phyloP scores from a whole-genome alignment of 2,113 vertebrate genomes.

The Conger conger region DNA sequence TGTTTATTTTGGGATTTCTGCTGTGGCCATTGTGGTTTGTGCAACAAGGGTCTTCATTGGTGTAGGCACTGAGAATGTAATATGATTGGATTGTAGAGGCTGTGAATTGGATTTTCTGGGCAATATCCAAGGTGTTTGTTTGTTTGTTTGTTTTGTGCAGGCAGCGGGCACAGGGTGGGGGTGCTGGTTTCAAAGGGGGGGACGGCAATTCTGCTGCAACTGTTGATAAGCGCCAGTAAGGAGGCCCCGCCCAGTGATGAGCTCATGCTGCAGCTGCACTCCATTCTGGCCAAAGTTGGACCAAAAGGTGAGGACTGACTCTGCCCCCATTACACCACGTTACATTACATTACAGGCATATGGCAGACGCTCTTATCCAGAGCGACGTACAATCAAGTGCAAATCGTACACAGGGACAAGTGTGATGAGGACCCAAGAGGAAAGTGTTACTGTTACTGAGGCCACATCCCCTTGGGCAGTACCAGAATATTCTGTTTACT shows the following conservation, averaged over 20 bases:
- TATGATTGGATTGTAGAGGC: neutral
- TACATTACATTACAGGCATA: too few species aligned
- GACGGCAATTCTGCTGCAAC: constrained; percentile 84
- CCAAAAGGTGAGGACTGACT: constrained; percentile 82
- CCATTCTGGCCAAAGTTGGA: constrained; percentile 90
- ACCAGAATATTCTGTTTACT: neutral
- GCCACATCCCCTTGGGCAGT: neutral
- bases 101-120: neutral
- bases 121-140: constrained; percentile 8
- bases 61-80: neutral
- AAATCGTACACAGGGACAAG: too few species aligned
- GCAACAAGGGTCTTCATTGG: neutral
- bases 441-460: too few species aligned
- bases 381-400: too few species aligned
- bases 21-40: neutral
- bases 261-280: constrained; percentile 89
- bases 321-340: neutral
- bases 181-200: constrained; percentile 89
- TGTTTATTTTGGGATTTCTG: neutral
- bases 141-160: constrained; percentile 57
- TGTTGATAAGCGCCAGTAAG: constrained; percentile 81
- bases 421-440: too few species aligned
- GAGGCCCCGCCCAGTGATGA: constrained; percentile 83
- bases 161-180: constrained; percentile 80
- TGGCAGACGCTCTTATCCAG: too few species aligned